Base-by-base conservation (phyloP, 2,797 vertebrate species). In the Hipposideros larvatus region DNA sequence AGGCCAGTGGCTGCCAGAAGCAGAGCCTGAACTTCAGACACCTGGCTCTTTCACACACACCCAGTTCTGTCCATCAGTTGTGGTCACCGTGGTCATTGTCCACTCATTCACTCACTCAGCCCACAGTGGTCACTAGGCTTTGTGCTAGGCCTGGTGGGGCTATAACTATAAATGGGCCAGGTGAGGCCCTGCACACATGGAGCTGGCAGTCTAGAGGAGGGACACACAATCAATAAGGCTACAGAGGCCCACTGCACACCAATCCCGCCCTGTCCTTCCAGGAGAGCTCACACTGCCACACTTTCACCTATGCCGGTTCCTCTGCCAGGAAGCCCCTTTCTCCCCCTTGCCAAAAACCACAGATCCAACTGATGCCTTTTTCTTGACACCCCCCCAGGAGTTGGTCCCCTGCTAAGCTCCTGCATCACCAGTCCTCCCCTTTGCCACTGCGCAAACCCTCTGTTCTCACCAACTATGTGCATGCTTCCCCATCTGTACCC, bases 1-100 rank as follows among this genome's bases (percentile, higher is more conserved):
- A 70, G 59, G 3, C 24, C 4, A 0, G 14, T 2, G 31, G 51
- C 37, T 11, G 8, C 26, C 15, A 6, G 43, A 68, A 24, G 79
- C 19, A 24, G 24, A 34, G 48, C 19, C 37, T 77, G 78, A 48
- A 66, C 7, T 71, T 24, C 11, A 5, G 2, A 6, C 4, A 0
- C 13, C 71, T 26, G 34, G 55, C 68, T 59, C 18, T 7, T 46
- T 66, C 28, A 15, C 26, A n/a, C 8, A 7, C 2, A 3, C n/a
- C 37, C 16, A 0, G 4, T 3, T 7, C 77, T 37, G 4, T 7
- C 21, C 3, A 0, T 13, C 4, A 31, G n/a, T 51, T 14, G 7
- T 22, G 37, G 41, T 48, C 55, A 37, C 43, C 3, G 1, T 31
- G 2, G 11, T 37, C 34, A 0, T 19, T 59, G 0, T 19, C 28